Evolutionary conservation across 2,797 vertebrate species (phyloP), one percentile per base, ranked within the genome.

Genomic region (Sternotherus odoratus): DNA sequence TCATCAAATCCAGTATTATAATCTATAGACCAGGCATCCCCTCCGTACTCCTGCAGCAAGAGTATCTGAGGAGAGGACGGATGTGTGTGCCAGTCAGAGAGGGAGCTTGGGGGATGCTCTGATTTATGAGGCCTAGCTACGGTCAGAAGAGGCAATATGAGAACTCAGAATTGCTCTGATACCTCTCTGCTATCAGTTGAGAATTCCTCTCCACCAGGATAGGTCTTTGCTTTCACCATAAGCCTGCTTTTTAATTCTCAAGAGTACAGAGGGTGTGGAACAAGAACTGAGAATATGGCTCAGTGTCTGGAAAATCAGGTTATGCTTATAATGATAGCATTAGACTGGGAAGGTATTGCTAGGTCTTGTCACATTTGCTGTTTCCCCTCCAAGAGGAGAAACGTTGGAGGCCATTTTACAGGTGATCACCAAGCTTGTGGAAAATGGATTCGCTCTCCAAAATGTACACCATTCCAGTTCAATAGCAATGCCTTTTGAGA

Each of bases 401-500:
- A 33, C 24, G 78, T 28, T 51, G 4, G 39, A 54, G 11, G 83
- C 77, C 91, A 92, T 49, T 39, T 79, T 89, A 69, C 83, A 93
- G 46, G 26, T 53, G 81, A 51, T 57, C 53, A 79, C n/a, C 2
- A 6, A 23, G 50, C 48, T 86, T 46, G 30, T 82, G 39, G 86
- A 86, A 69, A 92, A 50, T 21, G 13, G 79, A 72, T 81, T 43
- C 23, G 57, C 56, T 87, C 46, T 66, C 91, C 1, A 2, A 85
- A 90, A 56, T 1, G 23, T 8, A 80, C 24, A 75, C 46, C 72
- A 28, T 30, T 48, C 24, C 24, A 46, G 26, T 48, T 48, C 80
- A 80, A 49, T 6, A 23, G 43, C 78, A 94, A 12, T 86, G 82
- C 60, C 89, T 92, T 86, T 49, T 1, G 30, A 92, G 83, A 94